These are phyloP conservation scores for Sesamia nonagrioides DNA, from an alignment of 1,140 invertebrate species.

Conservation along the genomic window DNA sequence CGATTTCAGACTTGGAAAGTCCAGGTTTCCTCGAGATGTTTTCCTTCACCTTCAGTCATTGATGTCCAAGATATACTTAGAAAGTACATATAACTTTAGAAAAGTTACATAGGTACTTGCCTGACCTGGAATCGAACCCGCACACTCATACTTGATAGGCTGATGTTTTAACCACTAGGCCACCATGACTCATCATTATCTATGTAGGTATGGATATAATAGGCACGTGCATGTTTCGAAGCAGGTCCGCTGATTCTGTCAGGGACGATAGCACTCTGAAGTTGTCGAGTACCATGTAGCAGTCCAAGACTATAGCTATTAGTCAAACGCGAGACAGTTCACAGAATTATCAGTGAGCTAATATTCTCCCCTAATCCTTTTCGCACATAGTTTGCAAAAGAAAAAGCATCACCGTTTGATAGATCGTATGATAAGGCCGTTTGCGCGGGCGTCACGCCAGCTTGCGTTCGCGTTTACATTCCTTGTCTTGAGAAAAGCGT, in stretches of 20 bases:
- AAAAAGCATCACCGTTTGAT: constrained; percentile 74
- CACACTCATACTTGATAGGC: too few species aligned
- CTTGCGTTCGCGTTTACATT: constrained; percentile 62
- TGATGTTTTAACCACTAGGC: too few species aligned
- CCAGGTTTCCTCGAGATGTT: too few species aligned
- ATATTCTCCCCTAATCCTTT: constrained; percentile 65
- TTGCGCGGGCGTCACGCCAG: constrained; percentile 62
- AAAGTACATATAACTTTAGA: too few species aligned
- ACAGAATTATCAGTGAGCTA: constrained; percentile 51
- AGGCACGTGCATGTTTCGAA: background rate
- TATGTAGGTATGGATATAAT: too few species aligned
- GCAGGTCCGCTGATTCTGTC: constrained; percentile 8
- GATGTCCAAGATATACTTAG: too few species aligned
- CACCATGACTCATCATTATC: too few species aligned
- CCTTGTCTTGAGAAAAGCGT: constrained; percentile 67
- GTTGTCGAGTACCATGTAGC: background rate
- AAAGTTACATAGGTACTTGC: too few species aligned
- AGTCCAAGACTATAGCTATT: constrained; percentile 45
- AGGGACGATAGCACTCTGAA: constrained; percentile 13
- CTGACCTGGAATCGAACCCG: too few species aligned
- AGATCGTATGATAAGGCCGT: constrained; percentile 64
- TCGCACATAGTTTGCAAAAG: constrained; percentile 63
- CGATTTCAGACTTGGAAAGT: too few species aligned
- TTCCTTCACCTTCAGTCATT: too few species aligned
- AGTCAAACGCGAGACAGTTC: constrained; percentile 48